Conservation (phyloP, 2,113 vertebrate genomes). For the Camarhynchus parvulus region DNA sequence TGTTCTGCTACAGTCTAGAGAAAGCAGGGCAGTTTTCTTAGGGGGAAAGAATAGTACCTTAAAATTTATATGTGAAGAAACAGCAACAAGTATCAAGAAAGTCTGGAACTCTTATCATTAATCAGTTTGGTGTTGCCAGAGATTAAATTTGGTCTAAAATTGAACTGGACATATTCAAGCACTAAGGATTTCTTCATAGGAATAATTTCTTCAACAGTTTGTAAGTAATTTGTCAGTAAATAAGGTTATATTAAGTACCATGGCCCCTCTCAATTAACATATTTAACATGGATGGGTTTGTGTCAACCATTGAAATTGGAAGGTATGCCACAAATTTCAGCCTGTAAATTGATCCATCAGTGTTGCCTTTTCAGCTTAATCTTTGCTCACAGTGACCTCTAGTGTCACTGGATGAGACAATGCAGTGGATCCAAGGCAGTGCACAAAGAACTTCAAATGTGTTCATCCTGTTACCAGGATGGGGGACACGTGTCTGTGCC, state of each 20-base stretch:
- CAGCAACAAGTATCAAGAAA: neutral
- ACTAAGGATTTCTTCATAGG: neutral
- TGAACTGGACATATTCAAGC: neutral
- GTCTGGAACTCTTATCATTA: neutral
- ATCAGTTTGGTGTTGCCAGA: neutral
- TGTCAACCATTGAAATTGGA: neutral
- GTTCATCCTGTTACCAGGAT: neutral
- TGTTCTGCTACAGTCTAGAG: neutral
- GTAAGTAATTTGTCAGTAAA: neutral
- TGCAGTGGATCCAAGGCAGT: neutral
- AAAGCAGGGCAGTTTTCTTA: neutral
- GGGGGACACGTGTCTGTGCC: neutral
- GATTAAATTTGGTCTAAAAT: neutral
- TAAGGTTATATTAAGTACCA: neutral
- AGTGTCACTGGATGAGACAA: neutral
- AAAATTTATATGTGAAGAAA: neutral
- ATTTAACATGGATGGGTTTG: neutral
- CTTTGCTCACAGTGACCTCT: conserved; percentile 54
- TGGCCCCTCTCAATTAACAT: neutral
- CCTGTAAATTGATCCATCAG: neutral
- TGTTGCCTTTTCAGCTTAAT: neutral
- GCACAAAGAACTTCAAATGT: fast-evolving
- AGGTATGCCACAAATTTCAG: fast-evolving
- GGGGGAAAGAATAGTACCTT: neutral
- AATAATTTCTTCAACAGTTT: neutral